phyloP scores from a whole-genome alignment of 2,888 invertebrate species.

The Stegophylla sp. region DNA sequence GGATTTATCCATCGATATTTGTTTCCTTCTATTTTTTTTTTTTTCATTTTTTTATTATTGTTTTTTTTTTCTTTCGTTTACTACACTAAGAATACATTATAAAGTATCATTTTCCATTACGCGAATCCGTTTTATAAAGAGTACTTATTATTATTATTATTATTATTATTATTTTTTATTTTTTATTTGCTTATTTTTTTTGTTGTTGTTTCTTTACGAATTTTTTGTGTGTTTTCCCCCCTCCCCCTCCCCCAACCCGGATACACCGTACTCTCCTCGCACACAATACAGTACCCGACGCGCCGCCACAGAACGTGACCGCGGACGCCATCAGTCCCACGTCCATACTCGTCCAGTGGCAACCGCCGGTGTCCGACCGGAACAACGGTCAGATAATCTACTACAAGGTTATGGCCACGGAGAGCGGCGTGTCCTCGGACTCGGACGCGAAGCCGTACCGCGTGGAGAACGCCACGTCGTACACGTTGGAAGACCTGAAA shows the following conservation, averaged over 20 bases:
- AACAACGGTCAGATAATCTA: conserved; percentile 92
- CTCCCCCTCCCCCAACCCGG: too few species aligned
- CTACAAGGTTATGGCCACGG: conserved; percentile 92
- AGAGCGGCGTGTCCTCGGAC: conserved; percentile 81
- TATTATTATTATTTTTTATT: conserved; percentile 62
- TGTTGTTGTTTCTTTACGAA: conserved; percentile 60
- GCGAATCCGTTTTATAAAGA: background rate
- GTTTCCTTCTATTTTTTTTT: conserved; percentile 16
- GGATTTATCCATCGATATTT: background rate
- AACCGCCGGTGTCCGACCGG: conserved; percentile 87
- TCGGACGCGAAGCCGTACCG: conserved; percentile 82
- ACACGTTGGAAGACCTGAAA: conserved; percentile 86
- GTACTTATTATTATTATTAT: conserved; percentile 53
- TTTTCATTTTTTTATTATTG: conserved; percentile 46
- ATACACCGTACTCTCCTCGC: too few species aligned
- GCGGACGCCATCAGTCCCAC: conserved; percentile 88
- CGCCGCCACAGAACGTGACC: conserved; percentile 92
- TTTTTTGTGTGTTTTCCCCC: conserved; percentile 60
- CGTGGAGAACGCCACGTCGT: conserved; percentile 77
- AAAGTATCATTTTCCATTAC: too few species aligned
- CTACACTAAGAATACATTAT: too few species aligned
- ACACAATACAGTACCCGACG: conserved; percentile 94
- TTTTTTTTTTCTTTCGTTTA: conserved; percentile 31
- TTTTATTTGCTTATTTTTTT: conserved; percentile 60
- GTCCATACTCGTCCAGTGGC: conserved; percentile 88